Conservation (phyloP, 2,113 vertebrate genomes). For the Rhodinocichla rosea region DNA sequence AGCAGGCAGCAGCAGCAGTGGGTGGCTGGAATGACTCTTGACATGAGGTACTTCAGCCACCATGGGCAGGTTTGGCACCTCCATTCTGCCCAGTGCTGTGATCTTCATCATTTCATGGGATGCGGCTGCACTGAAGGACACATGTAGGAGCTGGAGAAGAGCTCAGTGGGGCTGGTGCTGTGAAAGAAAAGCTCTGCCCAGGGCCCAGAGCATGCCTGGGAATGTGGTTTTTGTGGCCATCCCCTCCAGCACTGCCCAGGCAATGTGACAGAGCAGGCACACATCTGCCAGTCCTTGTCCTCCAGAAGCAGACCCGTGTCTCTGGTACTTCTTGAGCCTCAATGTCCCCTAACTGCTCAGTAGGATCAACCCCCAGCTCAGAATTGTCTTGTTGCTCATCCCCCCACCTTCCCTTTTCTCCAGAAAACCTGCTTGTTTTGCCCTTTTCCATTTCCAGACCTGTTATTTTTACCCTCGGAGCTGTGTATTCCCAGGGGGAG, state of each 20-base stretch:
- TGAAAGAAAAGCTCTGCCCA: not conserved
- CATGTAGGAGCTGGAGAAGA: not conserved
- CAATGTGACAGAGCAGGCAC: not conserved
- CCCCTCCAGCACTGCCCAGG: not conserved
- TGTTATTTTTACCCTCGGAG: not conserved
- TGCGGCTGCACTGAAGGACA: not conserved
- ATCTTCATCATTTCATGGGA: not conserved
- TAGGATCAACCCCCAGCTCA: not conserved
- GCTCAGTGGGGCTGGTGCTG: rapidly evolving
- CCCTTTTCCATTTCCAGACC: not conserved
- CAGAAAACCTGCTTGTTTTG: not conserved
- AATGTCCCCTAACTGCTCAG: not conserved
- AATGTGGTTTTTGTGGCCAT: not conserved
- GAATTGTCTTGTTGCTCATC: not conserved
- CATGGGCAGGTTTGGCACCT: not conserved
- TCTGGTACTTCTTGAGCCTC: not conserved
- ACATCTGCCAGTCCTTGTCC: not conserved
- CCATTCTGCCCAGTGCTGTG: not conserved
- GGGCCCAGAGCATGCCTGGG: not conserved
- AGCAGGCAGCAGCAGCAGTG: not conserved
- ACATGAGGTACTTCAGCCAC: not conserved
- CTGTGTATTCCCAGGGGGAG: not conserved
- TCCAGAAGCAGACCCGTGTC: not conserved
- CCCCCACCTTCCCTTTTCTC: not conserved
- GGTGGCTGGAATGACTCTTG: conserved; percentile 7